Evolutionary conservation across 2,888 invertebrate genomes (phyloP).

Genomic region (Caenorhabditis sulstoni): DNA sequence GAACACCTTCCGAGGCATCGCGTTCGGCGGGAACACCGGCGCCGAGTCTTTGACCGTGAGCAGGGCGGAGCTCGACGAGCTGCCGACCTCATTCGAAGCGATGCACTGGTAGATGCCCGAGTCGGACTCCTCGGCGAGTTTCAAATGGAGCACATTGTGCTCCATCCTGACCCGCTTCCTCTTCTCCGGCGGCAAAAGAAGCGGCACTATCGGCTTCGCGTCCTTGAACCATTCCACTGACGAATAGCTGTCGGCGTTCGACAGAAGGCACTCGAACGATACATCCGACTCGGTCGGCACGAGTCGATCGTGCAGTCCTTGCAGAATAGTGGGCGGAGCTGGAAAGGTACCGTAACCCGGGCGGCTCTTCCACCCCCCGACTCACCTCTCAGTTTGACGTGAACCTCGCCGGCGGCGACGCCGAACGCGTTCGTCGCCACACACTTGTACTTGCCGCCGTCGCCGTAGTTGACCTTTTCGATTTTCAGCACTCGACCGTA

Average conservation of each 20-base stretch:
- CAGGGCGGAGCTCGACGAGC: conserved; percentile 66
- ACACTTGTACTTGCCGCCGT: conserved; percentile 75
- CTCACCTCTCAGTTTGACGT: conserved; percentile 72
- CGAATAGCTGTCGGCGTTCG: conserved; percentile 62
- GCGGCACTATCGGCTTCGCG: conserved; percentile 70
- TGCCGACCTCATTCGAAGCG: conserved; percentile 66
- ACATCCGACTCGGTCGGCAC: conserved; percentile 66
- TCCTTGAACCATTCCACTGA: conserved; percentile 71
- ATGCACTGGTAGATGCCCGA: conserved; percentile 75
- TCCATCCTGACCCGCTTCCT: conserved; percentile 68
- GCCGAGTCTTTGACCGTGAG: conserved; percentile 70
- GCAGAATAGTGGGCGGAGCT: conserved; percentile 73
- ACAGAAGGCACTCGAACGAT: conserved; percentile 69
- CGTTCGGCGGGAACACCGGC: conserved; percentile 74
- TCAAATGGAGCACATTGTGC: conserved; percentile 68
- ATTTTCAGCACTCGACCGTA: conserved; percentile 77
- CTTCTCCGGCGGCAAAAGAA: conserved; percentile 71
- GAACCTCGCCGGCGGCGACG: conserved; percentile 71
- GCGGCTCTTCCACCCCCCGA: background rate
- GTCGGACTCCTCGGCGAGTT: conserved; percentile 64
- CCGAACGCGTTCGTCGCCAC: conserved; percentile 74
- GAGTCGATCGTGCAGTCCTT: conserved; percentile 69
- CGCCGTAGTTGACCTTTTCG: conserved; percentile 66
- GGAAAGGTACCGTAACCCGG: too few species aligned
- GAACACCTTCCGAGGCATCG: conserved; percentile 74